Evolutionary conservation across 2,113 vertebrate genomes (phyloP).

Genomic region (Ceyx margarethae): DNA sequence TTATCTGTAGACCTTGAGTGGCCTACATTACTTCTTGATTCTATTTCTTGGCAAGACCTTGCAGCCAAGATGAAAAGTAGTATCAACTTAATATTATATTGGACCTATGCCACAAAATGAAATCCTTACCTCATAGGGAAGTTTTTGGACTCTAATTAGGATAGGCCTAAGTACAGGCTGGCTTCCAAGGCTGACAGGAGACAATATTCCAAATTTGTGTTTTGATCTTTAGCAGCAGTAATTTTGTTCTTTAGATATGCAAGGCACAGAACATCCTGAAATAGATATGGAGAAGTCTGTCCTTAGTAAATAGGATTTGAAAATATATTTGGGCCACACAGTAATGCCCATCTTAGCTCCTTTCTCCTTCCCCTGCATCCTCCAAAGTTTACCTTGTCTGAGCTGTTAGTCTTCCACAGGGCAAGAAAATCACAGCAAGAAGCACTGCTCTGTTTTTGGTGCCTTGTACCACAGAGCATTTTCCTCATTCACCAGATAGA

Average conservation of each 20-base stretch:
- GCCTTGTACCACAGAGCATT: conserved; percentile 1
- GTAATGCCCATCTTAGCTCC: not conserved
- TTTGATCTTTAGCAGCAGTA: not conserved
- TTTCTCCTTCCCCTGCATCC: not conserved
- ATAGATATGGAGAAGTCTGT: not conserved
- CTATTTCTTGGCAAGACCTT: not conserved
- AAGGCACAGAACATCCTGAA: not conserved
- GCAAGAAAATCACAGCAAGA: not conserved
- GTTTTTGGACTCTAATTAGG: not conserved
- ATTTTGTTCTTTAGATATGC: not conserved
- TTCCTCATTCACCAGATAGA: not conserved
- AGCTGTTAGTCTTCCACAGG: not conserved
- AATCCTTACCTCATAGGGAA: not conserved
- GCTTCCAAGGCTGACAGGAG: not conserved
- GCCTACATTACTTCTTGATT: not conserved
- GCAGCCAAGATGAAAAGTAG: not conserved
- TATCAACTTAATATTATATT: not conserved
- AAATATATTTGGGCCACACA: conserved; percentile 16
- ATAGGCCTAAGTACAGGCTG: not conserved
- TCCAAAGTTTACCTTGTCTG: not conserved
- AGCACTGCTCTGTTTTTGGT: not conserved
- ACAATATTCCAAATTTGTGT: not conserved
- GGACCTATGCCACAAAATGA: not conserved
- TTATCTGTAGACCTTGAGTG: not conserved
- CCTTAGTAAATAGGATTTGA: conserved; percentile 38